These are phyloP conservation scores for Rhipidura dahli DNA, from an alignment of 2,113 vertebrate genomes.

Conservation along the genomic window DNA sequence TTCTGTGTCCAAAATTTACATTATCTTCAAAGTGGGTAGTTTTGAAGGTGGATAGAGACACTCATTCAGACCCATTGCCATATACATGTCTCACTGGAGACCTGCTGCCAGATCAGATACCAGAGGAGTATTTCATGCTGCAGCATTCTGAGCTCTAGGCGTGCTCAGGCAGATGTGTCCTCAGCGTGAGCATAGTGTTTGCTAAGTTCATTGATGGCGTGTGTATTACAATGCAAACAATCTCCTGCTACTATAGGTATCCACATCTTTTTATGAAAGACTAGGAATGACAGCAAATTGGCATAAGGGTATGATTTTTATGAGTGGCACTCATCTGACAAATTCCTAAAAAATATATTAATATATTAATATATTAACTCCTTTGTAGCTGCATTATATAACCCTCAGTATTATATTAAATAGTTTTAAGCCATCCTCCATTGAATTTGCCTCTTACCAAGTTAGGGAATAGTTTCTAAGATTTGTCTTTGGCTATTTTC, in stretches of 20 bases:
- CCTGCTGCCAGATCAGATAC: background rate
- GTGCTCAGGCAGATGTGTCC: background rate
- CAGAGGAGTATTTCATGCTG: background rate
- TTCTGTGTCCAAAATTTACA: background rate
- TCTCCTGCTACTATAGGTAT: background rate
- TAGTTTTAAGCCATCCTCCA: background rate
- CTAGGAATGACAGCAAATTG: background rate
- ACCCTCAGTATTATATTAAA: background rate
- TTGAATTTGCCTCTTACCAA: background rate
- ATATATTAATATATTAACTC: background rate
- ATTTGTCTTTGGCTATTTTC: background rate
- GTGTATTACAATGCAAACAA: background rate
- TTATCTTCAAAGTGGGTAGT: background rate
- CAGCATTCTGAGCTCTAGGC: background rate
- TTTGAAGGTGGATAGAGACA: background rate
- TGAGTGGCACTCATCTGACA: background rate
- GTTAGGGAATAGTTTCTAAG: background rate
- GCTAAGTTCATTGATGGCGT: background rate
- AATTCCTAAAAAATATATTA: background rate
- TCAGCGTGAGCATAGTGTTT: background rate
- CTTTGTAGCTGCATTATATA: background rate
- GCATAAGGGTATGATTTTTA: background rate
- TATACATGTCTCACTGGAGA: background rate
- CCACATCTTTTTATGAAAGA: background rate
- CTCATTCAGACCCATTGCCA: background rate